A percentile compares a stretch with the other conserved stretches of the same genome.
phyloP scores from a whole-genome alignment of 2,888 invertebrate genomes.

The Drosophila robusta region DNA sequence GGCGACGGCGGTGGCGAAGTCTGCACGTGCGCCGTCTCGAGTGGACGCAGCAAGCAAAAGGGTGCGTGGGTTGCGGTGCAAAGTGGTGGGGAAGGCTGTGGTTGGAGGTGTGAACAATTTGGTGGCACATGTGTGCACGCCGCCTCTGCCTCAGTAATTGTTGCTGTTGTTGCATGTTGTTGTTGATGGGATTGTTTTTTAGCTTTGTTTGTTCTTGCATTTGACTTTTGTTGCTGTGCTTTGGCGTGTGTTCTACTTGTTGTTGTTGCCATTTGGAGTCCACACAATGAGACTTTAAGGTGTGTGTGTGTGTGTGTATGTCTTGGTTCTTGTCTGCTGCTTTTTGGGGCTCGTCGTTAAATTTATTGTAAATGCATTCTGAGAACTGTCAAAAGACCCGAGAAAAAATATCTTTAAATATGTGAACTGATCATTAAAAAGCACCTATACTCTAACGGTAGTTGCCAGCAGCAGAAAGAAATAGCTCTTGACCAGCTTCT shows the following conservation, averaged over 20 bases:
- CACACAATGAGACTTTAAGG: slow-evolving; percentile 22
- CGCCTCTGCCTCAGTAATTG: slow-evolving; percentile 20
- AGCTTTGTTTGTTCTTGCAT: slow-evolving; percentile 44
- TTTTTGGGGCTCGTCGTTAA: slow-evolving; percentile 9
- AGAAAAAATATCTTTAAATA: slow-evolving; percentile 4
- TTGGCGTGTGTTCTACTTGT: slow-evolving; percentile 36
- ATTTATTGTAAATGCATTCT: slow-evolving; percentile 18
- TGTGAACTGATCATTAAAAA: not conserved
- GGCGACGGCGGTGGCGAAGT: slow-evolving; percentile 11
- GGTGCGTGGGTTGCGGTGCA: not conserved
- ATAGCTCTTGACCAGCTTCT: not conserved
- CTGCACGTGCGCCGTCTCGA: slow-evolving; percentile 67
- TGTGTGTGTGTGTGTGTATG: slow-evolving; percentile 13
- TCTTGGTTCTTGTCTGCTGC: not conserved
- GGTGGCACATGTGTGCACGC: slow-evolving; percentile 69
- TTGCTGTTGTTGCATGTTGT: slow-evolving; percentile 35
- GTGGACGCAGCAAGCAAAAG: slow-evolving; percentile 55
- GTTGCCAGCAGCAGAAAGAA: not conserved
- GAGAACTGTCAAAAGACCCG: slow-evolving; percentile 12
- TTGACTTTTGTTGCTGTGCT: slow-evolving; percentile 47
- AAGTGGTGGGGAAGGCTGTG: slow-evolving; percentile 27
- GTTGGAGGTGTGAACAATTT: slow-evolving; percentile 73
- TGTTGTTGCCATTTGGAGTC: slow-evolving; percentile 44
- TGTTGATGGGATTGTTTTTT: slow-evolving; percentile 40
- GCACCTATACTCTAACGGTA: not conserved